A percentile compares a stretch with the other conserved stretches of the same genome.
phyloP scores from a whole-genome alignment of 2,888 invertebrate genomes.

The Resseliella maxima region DNA sequence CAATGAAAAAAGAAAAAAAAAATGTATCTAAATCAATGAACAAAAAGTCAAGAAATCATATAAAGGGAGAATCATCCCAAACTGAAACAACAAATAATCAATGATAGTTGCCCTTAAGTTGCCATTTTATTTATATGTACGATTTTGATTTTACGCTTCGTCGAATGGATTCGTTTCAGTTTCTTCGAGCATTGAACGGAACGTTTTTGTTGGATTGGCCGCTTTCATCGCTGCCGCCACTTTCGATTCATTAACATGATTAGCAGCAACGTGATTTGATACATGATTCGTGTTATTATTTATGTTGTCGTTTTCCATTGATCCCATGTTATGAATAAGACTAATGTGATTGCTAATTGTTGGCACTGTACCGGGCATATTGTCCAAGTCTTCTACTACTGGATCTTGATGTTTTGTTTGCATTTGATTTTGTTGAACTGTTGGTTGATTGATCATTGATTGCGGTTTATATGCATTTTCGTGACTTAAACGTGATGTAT shows the following conservation, averaged over 20 bases:
- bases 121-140: not conserved
- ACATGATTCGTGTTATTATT: conserved; percentile 43
- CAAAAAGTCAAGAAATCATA: no score
- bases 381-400: conserved; percentile 66
- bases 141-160: not conserved
- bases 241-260: not conserved
- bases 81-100: not conserved
- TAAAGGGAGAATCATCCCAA: no score
- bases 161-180: conserved; percentile 63
- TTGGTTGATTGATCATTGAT: conserved; percentile 59
- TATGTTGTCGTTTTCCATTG: conserved; percentile 57
- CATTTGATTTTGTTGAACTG: conserved; percentile 60
- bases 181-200: conserved; percentile 66
- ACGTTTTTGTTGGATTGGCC: conserved; percentile 62
- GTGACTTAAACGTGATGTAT: conserved; percentile 72
- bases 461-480: conserved; percentile 45
- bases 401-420: conserved; percentile 34
- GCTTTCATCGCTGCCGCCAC: no score
- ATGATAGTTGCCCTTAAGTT: not conserved
- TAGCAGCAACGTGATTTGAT: conserved; percentile 21
- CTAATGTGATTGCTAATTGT: conserved; percentile 68
- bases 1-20: no score
- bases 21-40: no score
- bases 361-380: conserved; percentile 67
- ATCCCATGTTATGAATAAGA: conserved; percentile 65